Base-by-base conservation (phyloP, 2,888 invertebrate genomes). In the Agrotis segetum region DNA sequence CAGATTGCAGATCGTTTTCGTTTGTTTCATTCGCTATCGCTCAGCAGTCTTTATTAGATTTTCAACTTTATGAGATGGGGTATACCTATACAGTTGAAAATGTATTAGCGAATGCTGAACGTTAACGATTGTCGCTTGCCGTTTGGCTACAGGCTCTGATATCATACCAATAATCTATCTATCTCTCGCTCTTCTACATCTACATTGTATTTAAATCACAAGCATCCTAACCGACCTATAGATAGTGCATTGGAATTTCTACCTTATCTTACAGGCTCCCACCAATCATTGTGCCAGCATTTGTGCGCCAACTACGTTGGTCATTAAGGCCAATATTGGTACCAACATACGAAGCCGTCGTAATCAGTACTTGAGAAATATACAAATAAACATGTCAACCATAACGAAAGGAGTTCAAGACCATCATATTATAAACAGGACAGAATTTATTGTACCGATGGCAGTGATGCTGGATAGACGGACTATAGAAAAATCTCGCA, bases 401-500 rank as follows among this genome's bases (percentile, higher is more conserved):
- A 82, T 53, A 69, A 67, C 67, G 52, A 64, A 85, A 86, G 87
- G 88, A 89, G 90, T 89, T 77, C 90, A 90, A 90, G 90, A 87
- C 90, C 90, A 53, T 58, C 3, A 44, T 64, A 59, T 70, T 70
- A 62, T 59, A 62, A 69, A 63, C 68, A 69, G 74, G 79, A 80
- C 70, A 66, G 50, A 71, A 49, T 65, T 46, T 58, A 24, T 75
- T 72, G 65, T 67, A 71, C 65, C 21, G 40, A 40, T 84, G 87
- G 85, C 86, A 88, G 87, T 85, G 88, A 67, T 77, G 13, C 47
- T 67, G 46, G 44, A 40, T 67, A 29, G 60, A 60, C 11, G 17
- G 17, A n/a, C 1, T 47, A 60, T 56, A 63, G 11, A 58, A 55
- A 61, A 53, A 64, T 53, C 56, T 47, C 46, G 52, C 55, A 59